Base-by-base conservation (phyloP, 2,888 invertebrate species). In the Drosophila mercatorum region DNA sequence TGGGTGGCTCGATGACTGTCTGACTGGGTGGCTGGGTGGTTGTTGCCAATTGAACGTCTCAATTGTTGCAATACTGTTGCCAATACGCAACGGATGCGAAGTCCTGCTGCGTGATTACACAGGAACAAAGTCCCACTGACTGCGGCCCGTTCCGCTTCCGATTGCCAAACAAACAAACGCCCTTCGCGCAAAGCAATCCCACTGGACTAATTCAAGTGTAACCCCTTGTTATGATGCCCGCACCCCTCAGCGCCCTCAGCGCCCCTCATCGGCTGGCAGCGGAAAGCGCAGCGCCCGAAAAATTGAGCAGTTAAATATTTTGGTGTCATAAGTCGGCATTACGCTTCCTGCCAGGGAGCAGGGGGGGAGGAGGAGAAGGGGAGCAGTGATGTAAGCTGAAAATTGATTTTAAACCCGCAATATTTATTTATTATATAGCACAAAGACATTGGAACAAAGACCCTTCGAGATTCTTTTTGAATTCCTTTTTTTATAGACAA, bases 281-380 rank as follows among this genome's bases (percentile, higher is more conserved):
- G 58, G 51, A 72, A 81, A 73, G 77, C 82, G 73, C 81, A 75
- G 78, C 75, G 81, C 72, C 78, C 73, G 80, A 85, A 91, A 51
- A 92, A 91, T 90, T 90, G 88, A 90, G 89, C 91, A 90, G 90
- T 92, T 91, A 90, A 91, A 91, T 82, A 90, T 90, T 91, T 91
- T 86, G 91, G 92, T 92, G 92, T 92, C 91, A 92, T 88, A 92
- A 92, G 92, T 90, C 89, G 91, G 80, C 85, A 88, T 90, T 91
- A 85, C 83, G 61, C 55, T 40, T 22, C 43, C 52, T 40, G 56
- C 17, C 0, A 31, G 10, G n/a, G 2, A 10, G 43, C 4, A n/a
- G n/a, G 31, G 5, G 7, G 8, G 47, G 17, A n/a, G 5, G 5
- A 22, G 22, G 26, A 14, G 47, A 41, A n/a, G 17, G 17, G 12